Evolutionary conservation across 1,140 invertebrate genomes (phyloP), one percentile per base, ranked within the genome.

Genomic region (Macrocentrus cingulum): DNA sequence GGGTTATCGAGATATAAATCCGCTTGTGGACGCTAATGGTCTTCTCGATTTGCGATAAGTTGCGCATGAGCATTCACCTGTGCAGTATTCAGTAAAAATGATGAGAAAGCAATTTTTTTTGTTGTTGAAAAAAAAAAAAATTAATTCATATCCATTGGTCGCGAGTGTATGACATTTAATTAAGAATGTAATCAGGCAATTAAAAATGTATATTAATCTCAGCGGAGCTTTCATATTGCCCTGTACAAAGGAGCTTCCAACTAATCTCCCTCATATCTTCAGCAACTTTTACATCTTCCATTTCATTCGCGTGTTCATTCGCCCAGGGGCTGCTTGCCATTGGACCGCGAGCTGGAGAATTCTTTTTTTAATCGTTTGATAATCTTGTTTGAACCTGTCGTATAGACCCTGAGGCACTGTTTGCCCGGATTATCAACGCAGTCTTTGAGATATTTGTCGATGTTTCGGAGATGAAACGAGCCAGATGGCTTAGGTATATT

Each of bases 301-400:
- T 53, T 60, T 59, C 52, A 34, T 58, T 53, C 51, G 55, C 18
- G 60, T 54, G 22, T 36, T 64, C 60, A 59, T 44, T 16, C 66
- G 15, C 8, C 29, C 23, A 44, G 45, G 41, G 52, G 53, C 61
- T 42, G 23, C 22, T 39, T 42, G 23, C 34, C 36, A 29, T 22
- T 22, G 16, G 51, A 34, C 34, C 36, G 39, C 45, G 46, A 46
- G 36, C 39, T 59, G 46, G 59, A 66, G 53, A 68, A 77, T 76
- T 74, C 66, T 75, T 76, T n/a, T n/a, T n/a, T 77, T 74, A 76
- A 76, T 77, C 70, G 68, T 70, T 75, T 74, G 67, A 73, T 76
- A 76, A 79, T 76, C 72, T 76, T 56, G 68, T 74, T 75, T 71
- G 65, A 75, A 69, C 57, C 66, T 69, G 68, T 72, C 67, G 60